A percentile compares a stretch with the other conserved stretches of the same genome.
Conservation (phyloP, 1,140 invertebrate species). For the Macrotrachela quadricornifera region DNA sequence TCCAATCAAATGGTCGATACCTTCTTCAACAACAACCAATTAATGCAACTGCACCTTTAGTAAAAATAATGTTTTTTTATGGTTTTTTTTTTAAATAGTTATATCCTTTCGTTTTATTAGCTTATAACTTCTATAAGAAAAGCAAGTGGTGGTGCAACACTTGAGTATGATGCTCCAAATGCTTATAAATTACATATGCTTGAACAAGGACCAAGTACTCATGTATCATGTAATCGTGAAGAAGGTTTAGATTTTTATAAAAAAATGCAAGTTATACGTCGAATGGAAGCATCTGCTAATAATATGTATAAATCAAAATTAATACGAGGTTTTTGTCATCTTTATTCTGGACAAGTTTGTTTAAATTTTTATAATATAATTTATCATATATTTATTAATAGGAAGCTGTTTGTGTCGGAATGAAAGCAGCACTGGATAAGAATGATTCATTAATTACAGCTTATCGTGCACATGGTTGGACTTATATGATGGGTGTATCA, state of each 20-base stretch:
- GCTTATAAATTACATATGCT: constrained; percentile 62
- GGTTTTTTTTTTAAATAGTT: too few species aligned
- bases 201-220: constrained; percentile 50
- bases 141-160: too few species aligned
- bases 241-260: constrained; percentile 56
- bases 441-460: constrained; percentile 80
- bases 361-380: too few species aligned
- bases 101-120: too few species aligned
- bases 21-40: too few species aligned
- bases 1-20: too few species aligned
- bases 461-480: constrained; percentile 88
- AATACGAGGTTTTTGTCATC: constrained; percentile 84
- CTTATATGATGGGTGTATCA: constrained; percentile 64
- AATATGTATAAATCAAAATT: constrained; percentile 89
- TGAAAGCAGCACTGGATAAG: constrained; percentile 53
- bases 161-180: too few species aligned
- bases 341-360: constrained; percentile 64
- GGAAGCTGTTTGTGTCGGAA: constrained; percentile 62
- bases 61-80: too few species aligned
- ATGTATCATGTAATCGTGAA: constrained; percentile 45
- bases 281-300: constrained; percentile 72
- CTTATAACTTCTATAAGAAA: too few species aligned
- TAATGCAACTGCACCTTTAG: too few species aligned
- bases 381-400: constrained; percentile 22
- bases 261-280: constrained; percentile 61